Evolutionary conservation across 2,797 vertebrate genomes (phyloP).

Genomic region (Eospalax fontanierii): DNA sequence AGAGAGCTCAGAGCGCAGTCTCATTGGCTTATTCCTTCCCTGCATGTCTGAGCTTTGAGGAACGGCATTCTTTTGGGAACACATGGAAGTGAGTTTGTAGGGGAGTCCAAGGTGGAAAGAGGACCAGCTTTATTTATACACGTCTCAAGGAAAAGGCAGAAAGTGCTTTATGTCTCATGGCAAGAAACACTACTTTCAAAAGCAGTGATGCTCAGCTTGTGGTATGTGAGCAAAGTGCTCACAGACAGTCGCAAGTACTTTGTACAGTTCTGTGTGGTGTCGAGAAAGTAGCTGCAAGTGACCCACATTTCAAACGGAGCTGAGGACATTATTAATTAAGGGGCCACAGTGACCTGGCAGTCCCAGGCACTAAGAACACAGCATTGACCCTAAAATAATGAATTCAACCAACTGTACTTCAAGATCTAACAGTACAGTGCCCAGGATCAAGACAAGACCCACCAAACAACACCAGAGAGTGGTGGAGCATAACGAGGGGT

Average conservation of each 20-base stretch:
- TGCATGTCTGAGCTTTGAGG: not conserved
- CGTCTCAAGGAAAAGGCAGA: not conserved
- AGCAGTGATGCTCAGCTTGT: not conserved
- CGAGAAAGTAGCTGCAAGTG: not conserved
- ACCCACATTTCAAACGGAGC: not conserved
- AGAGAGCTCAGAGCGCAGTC: not conserved
- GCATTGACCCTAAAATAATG: not conserved
- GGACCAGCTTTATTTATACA: not conserved
- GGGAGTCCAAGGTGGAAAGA: not conserved
- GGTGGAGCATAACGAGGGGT: not conserved
- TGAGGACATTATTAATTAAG: not conserved
- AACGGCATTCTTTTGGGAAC: not conserved
- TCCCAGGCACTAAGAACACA: not conserved
- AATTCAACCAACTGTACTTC: not conserved
- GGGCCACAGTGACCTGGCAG: not conserved
- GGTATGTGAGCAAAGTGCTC: not conserved
- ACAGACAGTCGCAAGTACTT: not conserved
- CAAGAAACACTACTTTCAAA: not conserved
- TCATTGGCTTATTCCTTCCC: not conserved
- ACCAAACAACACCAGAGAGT: not conserved
- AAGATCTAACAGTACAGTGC: not conserved
- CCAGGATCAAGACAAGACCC: not conserved
- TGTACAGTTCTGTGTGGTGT: not conserved
- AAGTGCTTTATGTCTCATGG: not conserved
- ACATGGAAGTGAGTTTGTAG: not conserved